These are phyloP conservation scores for Ennomos quercinarius DNA, from an alignment of 2,888 invertebrate species.

Conservation along the genomic window DNA sequence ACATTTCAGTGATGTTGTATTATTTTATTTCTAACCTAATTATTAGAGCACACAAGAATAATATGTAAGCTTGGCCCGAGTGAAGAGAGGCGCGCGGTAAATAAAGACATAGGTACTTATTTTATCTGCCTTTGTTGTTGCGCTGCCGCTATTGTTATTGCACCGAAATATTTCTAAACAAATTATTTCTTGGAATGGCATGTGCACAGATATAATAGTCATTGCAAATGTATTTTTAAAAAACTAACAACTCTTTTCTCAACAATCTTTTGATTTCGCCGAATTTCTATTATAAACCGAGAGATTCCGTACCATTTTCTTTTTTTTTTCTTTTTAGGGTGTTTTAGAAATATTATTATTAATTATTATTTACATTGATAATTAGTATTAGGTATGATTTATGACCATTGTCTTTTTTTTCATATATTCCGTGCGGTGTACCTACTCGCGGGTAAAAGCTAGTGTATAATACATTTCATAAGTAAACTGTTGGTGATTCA, in stretches of 20 bases:
- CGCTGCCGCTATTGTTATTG: constrained; percentile 22
- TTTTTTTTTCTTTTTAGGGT: constrained; percentile 26
- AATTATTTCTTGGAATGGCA: constrained; percentile 24
- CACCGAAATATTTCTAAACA: constrained; percentile 25
- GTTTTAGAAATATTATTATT: constrained; percentile 26
- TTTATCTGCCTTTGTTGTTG: constrained; percentile 23
- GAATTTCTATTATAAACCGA: constrained; percentile 25
- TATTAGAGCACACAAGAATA: constrained; percentile 15
- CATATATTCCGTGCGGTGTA: constrained; percentile 26
- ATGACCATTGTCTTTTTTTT: constrained; percentile 28
- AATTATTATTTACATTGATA: constrained; percentile 25
- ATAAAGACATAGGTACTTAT: constrained; percentile 25
- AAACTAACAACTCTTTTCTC: constrained; percentile 26
- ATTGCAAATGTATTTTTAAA: constrained; percentile 26
- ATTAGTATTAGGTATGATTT: constrained; percentile 28
- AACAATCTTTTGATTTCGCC: constrained; percentile 25
- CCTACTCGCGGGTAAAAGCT: constrained; percentile 29
- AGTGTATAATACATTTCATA: constrained; percentile 29
- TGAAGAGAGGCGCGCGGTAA: constrained; percentile 24
- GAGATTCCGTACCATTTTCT: constrained; percentile 23
- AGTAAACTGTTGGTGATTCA: constrained; percentile 25
- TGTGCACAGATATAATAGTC: constrained; percentile 25
- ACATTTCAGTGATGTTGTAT: constrained; percentile 16
- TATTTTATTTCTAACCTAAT: constrained; percentile 21
- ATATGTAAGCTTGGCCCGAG: constrained; percentile 23